A percentile compares a stretch with the other conserved stretches of the same genome.
Evolutionary conservation across 1,140 invertebrate genomes (phyloP).

Genomic region (Drosophila setifemur): DNA sequence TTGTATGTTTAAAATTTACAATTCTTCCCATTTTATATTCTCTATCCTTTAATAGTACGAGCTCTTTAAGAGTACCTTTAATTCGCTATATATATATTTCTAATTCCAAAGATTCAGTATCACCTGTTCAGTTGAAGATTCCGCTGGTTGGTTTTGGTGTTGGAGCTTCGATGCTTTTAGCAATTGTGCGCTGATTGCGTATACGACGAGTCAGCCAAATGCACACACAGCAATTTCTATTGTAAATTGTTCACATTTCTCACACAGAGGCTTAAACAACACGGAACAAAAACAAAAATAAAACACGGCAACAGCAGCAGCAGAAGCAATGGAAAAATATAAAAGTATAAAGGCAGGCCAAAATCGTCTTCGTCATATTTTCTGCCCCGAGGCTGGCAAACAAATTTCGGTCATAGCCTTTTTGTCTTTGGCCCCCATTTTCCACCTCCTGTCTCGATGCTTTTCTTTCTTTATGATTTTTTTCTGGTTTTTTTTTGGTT

Average conservation of each 20-base stretch:
- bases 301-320: slow-evolving; percentile 4
- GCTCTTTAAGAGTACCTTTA: background rate
- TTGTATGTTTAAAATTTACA: too few species aligned
- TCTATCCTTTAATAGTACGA: too few species aligned
- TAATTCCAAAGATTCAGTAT: slow-evolving; percentile 11
- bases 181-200: slow-evolving; percentile 74
- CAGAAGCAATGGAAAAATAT: slow-evolving; percentile 20
- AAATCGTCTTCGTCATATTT: slow-evolving; percentile 52
- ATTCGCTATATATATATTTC: background rate
- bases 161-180: slow-evolving; percentile 63
- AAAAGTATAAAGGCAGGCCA: slow-evolving; percentile 33
- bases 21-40: too few species aligned
- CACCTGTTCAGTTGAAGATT: slow-evolving; percentile 55
- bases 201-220: slow-evolving; percentile 76
- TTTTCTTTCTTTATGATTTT: slow-evolving; percentile 16
- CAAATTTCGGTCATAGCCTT: slow-evolving; percentile 63
- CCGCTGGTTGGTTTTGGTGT: slow-evolving; percentile 12
- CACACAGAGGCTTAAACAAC: slow-evolving; percentile 40
- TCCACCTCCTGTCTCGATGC: background rate
- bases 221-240: slow-evolving; percentile 77
- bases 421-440: slow-evolving; percentile 41
- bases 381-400: slow-evolving; percentile 65
- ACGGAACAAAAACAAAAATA: background rate
- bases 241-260: slow-evolving; percentile 79
- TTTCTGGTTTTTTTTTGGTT: slow-evolving; percentile 41